Evolutionary conservation across 2,113 vertebrate species (phyloP).

Genomic region (Progne subis): DNA sequence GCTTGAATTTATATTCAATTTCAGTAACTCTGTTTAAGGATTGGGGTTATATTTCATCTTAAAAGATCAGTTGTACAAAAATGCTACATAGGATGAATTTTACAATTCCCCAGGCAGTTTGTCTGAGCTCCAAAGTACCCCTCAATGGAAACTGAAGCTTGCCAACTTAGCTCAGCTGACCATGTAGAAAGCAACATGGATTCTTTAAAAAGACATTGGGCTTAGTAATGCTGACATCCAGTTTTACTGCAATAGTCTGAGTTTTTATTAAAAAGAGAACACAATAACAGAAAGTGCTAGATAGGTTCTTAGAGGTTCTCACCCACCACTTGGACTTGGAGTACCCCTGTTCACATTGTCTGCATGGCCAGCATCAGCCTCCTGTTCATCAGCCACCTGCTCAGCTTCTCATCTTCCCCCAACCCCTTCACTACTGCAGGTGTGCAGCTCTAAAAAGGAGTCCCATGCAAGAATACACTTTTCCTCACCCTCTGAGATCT

Average conservation of each 20-base stretch:
- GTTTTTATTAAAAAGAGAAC: not conserved
- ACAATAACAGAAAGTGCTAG: fast-evolving
- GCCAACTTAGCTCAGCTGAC: not conserved
- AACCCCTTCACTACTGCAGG: not conserved
- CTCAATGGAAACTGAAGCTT: not conserved
- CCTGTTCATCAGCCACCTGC: not conserved
- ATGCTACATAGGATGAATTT: not conserved
- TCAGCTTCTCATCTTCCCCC: not conserved
- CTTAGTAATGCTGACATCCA: not conserved
- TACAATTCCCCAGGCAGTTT: not conserved
- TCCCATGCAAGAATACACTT: not conserved
- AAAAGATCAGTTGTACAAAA: not conserved
- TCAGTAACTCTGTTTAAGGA: not conserved
- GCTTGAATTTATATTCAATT: not conserved
- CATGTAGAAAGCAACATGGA: fast-evolving
- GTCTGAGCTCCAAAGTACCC: not conserved
- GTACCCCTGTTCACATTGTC: fast-evolving
- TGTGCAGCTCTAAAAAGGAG: not conserved
- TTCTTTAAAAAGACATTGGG: not conserved
- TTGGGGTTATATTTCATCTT: not conserved
- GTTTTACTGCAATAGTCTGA: not conserved
- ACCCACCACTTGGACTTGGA: not conserved
- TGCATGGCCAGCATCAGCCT: not conserved
- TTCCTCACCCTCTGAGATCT: not conserved
- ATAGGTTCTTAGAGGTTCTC: not conserved